phyloP scores from a whole-genome alignment of 2,797 vertebrate species.

The Crypturellus tataupa region DNA sequence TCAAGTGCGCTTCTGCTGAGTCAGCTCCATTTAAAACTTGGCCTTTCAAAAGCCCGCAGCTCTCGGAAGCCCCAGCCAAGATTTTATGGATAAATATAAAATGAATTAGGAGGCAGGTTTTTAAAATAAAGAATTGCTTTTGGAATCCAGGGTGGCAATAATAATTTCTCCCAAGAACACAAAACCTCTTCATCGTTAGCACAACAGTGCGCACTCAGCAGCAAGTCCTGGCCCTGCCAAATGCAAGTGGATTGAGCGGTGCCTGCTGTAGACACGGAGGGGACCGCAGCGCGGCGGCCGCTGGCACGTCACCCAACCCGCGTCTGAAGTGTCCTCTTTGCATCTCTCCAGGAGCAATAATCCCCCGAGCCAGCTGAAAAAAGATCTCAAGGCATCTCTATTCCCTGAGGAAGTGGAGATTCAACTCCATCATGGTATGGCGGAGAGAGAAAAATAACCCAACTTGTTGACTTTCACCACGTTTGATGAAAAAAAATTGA shows the following conservation, averaged over 20 bases:
- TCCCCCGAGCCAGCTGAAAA: neutral
- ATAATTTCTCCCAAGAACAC: neutral
- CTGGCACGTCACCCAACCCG: neutral
- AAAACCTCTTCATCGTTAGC: conserved; percentile 17
- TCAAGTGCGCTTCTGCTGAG: conserved; percentile 45
- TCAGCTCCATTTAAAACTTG: conserved; percentile 63
- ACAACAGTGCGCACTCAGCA: neutral
- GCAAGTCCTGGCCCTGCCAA: fast-evolving
- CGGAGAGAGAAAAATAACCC: conserved; percentile 20
- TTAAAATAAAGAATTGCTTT: conserved; percentile 69
- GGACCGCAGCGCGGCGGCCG: neutral
- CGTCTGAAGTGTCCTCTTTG: neutral
- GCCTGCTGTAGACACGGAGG: neutral
- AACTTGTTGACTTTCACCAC: neutral
- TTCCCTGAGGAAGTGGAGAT: neutral
- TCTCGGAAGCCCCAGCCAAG: conserved; percentile 42
- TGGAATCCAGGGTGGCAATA: conserved; percentile 16
- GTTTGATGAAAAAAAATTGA: neutral
- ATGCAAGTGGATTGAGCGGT: neutral
- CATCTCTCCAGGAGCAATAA: neutral
- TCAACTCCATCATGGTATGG: neutral
- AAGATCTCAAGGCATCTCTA: neutral
- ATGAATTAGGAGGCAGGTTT: conserved; percentile 43
- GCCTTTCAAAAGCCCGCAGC: conserved; percentile 40
- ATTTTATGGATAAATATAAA: conserved; percentile 71